Evolutionary conservation across 2,888 invertebrate species (phyloP), one percentile per base, ranked within the genome.

Genomic region (Cataglyphis cursor): DNA sequence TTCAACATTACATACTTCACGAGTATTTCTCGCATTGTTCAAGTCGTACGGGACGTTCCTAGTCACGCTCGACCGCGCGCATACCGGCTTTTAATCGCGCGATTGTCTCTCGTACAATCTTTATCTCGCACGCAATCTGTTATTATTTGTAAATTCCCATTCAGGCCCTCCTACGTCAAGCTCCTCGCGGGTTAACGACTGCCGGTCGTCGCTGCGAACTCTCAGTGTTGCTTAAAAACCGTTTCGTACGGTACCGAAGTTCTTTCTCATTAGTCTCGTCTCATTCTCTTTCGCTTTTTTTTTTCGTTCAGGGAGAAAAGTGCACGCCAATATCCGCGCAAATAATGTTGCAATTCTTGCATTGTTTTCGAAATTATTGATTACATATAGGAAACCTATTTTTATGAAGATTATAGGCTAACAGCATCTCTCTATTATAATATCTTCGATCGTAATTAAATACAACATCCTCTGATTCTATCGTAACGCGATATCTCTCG

Each of bases 101-200:
- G 73, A 41, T 73, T 66, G 31, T 73, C 72, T 51, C 31, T 28
- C n/a, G 59, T 48, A 15, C 24, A 28, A 35, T 35, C 48, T 62
- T 73, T 64, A 57, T 61, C 48, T 24, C 18, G 38, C 38, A 41
- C 76, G 38, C 38, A 73, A 76, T 85, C 74, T 44, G 38, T 59
- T 41, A 82, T 80, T 78, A 82, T 82, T 78, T 66, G 24, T 59
- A 59, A 66, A 82, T 82, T 51, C 28, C 24, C 80, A 80, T 82
- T 82, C 80, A 80, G 62, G 70, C 80, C 48, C 54, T 51, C 41
- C 68, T 75, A 21, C 65, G 41, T 15, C 66, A 66, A 59, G 82
- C 68, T 80, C 80, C n/a, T 51, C 54, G 59, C 31, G 81, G 81
- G 83, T 83, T 83, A 81, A 83, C 83, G 83, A 81, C 83, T 81